Evolutionary conservation across 2,113 vertebrate genomes (phyloP).

Genomic region (Neoarius graeffei): DNA sequence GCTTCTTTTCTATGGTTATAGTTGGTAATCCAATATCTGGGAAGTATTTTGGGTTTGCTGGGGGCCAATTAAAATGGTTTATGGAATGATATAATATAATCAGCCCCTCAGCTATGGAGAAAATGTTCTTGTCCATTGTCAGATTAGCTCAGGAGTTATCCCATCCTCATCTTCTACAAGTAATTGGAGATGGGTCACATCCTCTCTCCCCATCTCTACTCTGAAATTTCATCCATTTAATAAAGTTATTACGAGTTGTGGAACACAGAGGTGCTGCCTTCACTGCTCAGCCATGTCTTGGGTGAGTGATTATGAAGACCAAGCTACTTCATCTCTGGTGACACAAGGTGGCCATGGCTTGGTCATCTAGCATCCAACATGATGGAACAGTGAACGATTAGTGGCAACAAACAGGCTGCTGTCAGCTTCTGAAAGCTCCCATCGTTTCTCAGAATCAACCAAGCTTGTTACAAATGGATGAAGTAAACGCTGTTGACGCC

Average conservation of each 20-base stretch:
- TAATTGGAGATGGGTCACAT: conserved; percentile 12
- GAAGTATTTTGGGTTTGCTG: conserved; percentile 3
- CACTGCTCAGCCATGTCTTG: conserved; percentile 46
- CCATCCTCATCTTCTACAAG: neutral
- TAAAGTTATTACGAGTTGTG: conserved; percentile 44
- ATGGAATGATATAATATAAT: conserved; percentile 19
- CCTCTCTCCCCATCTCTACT: neutral
- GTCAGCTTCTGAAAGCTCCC: conserved; percentile 42
- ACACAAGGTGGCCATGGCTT: conserved; percentile 40
- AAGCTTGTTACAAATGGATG: conserved; percentile 47
- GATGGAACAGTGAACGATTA: conserved; percentile 48
- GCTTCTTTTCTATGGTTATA: conserved; percentile 14
- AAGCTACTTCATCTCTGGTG: conserved; percentile 37
- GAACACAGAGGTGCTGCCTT: conserved; percentile 43
- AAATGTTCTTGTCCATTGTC: conserved; percentile 5
- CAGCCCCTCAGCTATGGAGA: conserved; percentile 18
- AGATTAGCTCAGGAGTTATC: conserved; percentile 16
- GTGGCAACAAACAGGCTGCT: conserved; percentile 34
- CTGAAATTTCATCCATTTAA: conserved; percentile 36
- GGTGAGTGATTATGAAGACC: conserved; percentile 46
- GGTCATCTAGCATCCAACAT: conserved; percentile 37
- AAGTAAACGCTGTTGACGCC: conserved; percentile 49
- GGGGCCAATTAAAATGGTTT: conserved; percentile 27
- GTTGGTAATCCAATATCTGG: conserved; percentile 22
- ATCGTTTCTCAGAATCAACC: conserved; percentile 45